A percentile compares a stretch with the other conserved stretches of the same genome.
Conservation (phyloP, 2,113 vertebrate species). For the Casuarius casuarius region DNA sequence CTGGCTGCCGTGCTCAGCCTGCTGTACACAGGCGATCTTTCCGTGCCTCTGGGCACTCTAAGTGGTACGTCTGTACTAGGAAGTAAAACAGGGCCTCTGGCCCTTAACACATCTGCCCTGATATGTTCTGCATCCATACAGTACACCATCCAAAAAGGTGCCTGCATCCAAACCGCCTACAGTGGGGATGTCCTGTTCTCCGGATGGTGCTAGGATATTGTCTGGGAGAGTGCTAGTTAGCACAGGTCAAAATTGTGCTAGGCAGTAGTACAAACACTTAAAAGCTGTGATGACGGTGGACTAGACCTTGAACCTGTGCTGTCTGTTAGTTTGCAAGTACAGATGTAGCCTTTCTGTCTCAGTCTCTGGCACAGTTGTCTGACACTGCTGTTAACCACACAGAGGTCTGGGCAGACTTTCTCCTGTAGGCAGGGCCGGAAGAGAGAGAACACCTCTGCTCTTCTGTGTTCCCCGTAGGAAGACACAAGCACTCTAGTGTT, state of each 20-base stretch:
- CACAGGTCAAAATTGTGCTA: neutral
- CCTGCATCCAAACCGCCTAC: neutral
- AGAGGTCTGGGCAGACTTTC: neutral
- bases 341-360: neutral
- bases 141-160: neutral
- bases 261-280: neutral
- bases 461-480: neutral
- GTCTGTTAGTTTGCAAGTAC: neutral
- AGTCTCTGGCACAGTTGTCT: neutral
- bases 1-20: neutral
- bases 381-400: neutral
- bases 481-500: rapidly evolving
- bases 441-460: neutral
- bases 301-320: neutral
- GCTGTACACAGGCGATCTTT: neutral
- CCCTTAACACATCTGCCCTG: neutral
- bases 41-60: neutral
- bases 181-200: neutral
- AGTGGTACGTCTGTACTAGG: neutral
- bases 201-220: neutral
- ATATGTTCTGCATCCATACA: neutral
- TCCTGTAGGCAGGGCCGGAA: neutral
- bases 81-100: neutral
- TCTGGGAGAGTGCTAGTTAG: neutral
- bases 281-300: neutral